A percentile compares a stretch with the other conserved stretches of the same genome.
phyloP scores from a whole-genome alignment of 2,888 invertebrate species.

The Muschampia plurimacula region DNA sequence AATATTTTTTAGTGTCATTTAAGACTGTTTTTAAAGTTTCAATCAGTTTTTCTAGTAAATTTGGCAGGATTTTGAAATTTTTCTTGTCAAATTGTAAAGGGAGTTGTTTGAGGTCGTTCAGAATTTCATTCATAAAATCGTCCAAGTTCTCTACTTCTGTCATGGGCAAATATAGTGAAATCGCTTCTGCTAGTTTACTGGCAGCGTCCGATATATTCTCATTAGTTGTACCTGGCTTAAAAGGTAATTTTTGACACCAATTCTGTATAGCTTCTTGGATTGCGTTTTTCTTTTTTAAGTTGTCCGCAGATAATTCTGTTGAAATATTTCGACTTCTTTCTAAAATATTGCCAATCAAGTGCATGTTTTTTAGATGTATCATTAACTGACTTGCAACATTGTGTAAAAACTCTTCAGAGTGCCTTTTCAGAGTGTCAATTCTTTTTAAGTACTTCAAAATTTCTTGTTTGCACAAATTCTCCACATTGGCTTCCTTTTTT shows the following conservation, averaged over 20 bases:
- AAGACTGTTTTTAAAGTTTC: constrained; percentile 25
- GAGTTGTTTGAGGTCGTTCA: constrained; percentile 46
- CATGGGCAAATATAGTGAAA: constrained; percentile 13
- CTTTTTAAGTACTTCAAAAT: constrained; percentile 10
- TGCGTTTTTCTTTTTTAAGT: constrained; percentile 28
- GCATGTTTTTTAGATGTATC: constrained; percentile 4
- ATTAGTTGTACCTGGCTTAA: constrained; percentile 38
- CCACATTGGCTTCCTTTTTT: not conserved
- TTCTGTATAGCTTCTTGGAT: constrained; percentile 46
- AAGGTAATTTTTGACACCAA: constrained; percentile 43
- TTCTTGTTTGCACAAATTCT: constrained; percentile 25
- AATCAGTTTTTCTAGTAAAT: constrained; percentile 27
- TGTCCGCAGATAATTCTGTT: not conserved
- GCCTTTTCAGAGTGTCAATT: not conserved
- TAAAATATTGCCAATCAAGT: constrained; percentile 4
- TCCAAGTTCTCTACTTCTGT: constrained; percentile 20
- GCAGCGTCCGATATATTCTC: constrained; percentile 40
- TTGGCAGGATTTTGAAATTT: constrained; percentile 11
- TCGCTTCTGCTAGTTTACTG: constrained; percentile 24
- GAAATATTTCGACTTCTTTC: not conserved
- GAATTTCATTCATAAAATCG: constrained; percentile 45
- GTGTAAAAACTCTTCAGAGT: constrained; percentile 2
- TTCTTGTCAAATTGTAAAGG: constrained; percentile 41
- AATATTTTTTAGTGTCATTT: constrained; percentile 20
- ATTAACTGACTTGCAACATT: constrained; percentile 10